Evolutionary conservation across 2,797 vertebrate species (phyloP).

Genomic region (Hozukius guyotensis): DNA sequence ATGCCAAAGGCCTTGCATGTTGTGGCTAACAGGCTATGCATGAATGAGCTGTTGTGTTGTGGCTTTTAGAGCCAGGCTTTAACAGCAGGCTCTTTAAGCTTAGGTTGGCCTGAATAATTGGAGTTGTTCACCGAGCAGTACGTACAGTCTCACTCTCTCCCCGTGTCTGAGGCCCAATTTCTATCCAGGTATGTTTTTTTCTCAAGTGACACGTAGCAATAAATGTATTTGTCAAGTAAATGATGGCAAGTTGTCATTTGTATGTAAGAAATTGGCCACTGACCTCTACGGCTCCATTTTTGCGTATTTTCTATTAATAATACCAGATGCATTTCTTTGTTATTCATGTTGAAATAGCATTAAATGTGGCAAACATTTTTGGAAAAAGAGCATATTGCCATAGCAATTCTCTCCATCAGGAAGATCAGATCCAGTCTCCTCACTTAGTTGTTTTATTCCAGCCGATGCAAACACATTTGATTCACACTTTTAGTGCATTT

Average conservation of each 20-base stretch:
- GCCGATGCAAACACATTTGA: neutral
- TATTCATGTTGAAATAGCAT: neutral
- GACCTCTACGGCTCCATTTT: neutral
- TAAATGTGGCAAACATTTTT: neutral
- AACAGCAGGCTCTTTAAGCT: constrained; percentile 25
- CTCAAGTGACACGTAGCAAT: neutral
- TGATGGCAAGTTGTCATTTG: neutral
- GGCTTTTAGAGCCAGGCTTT: constrained; percentile 42
- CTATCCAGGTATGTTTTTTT: neutral
- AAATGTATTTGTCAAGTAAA: constrained; percentile 1
- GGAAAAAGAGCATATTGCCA: neutral
- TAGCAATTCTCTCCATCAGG: neutral
- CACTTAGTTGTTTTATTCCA: neutral
- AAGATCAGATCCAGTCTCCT: neutral
- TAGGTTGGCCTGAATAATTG: constrained; percentile 22
- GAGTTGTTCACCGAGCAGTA: neutral
- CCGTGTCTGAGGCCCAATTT: neutral
- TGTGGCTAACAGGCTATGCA: constrained; percentile 41
- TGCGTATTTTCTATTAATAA: neutral
- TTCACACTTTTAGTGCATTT: neutral
- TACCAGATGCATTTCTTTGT: neutral
- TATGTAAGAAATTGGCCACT: neutral
- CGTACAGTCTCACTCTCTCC: neutral
- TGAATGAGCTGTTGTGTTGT: constrained; percentile 46
- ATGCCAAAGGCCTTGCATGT: constrained; percentile 55